Evolutionary conservation across 1,140 invertebrate genomes (phyloP).

Genomic region (Drosophila nannoptera): DNA sequence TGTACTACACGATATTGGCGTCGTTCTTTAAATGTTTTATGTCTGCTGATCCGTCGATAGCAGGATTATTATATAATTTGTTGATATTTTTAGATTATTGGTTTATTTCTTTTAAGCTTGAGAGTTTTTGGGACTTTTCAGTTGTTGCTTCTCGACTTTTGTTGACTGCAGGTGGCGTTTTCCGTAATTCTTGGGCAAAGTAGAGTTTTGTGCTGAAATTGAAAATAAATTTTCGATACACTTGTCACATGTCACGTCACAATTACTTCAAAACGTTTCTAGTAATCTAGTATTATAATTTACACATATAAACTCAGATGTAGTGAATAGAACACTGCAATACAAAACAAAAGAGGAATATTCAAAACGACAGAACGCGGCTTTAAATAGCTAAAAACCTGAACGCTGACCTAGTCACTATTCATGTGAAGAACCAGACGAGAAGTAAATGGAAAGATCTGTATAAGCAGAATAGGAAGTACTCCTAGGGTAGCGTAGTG

Average conservation of each 20-base stretch:
- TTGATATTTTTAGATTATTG: background rate
- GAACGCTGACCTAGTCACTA: slow-evolving; percentile 16
- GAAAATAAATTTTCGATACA: slow-evolving; percentile 6
- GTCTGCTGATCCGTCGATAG: background rate
- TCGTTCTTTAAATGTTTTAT: background rate
- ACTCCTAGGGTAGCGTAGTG: slow-evolving; percentile 19
- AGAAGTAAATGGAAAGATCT: slow-evolving; percentile 23
- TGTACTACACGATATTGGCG: background rate
- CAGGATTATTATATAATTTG: background rate
- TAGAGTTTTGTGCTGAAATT: slow-evolving; percentile 37
- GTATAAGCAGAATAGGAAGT: slow-evolving; percentile 19
- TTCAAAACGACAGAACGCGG: background rate
- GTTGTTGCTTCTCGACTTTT: background rate
- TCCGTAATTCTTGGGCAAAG: slow-evolving; percentile 17
- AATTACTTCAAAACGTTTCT: background rate
- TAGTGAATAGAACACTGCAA: background rate
- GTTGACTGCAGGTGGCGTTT: slow-evolving; percentile 2
- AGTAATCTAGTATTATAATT: slow-evolving; percentile 1
- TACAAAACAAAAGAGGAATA: background rate
- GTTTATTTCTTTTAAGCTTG: background rate
- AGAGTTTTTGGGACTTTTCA: background rate
- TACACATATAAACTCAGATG: slow-evolving; percentile 1
- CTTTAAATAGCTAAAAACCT: slow-evolving; percentile 5
- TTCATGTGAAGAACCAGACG: slow-evolving; percentile 4
- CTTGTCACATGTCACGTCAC: too few species aligned